These are phyloP conservation scores for Hymenochirus boettgeri DNA, from an alignment of 2,113 vertebrate genomes.

Conservation along the genomic window DNA sequence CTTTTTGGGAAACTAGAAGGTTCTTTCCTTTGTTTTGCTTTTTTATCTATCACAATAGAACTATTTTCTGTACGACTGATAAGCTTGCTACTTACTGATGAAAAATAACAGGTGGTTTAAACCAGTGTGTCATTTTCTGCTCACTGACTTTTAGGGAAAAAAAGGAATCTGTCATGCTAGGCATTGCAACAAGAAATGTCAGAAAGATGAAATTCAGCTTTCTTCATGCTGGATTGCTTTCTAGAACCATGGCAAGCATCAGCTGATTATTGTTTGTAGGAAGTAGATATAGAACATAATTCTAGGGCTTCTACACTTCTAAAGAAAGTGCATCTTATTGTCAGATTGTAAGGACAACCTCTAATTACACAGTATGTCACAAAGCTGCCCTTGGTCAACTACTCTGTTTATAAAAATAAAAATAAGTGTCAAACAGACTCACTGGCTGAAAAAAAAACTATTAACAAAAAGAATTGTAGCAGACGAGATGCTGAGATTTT, in stretches of 20 bases:
- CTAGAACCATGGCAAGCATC: background rate
- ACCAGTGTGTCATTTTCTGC: slow-evolving; percentile 28
- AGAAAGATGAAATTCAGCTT: slow-evolving; percentile 13
- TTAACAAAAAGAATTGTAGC: background rate
- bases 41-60: background rate
- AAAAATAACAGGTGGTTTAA: slow-evolving; percentile 33
- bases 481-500: background rate
- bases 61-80: background rate
- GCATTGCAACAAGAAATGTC: slow-evolving; percentile 3
- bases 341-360: background rate
- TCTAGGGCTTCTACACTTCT: background rate
- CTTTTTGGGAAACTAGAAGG: background rate
- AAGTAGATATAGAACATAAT: background rate
- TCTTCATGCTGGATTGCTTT: slow-evolving; percentile 7
- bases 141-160: slow-evolving; percentile 29
- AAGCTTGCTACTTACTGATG: slow-evolving; percentile 12
- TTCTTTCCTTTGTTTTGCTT: rapidly evolving
- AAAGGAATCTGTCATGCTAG: slow-evolving; percentile 28
- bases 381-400: background rate
- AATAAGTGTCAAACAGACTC: background rate
- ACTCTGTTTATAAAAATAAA: background rate
- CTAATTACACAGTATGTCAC: slow-evolving; percentile 3
- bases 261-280: background rate
- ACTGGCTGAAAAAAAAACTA: slow-evolving; percentile 2
- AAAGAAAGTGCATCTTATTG: background rate